Conservation (phyloP, 1,140 invertebrate genomes). For the Hylaeus anthracinus region DNA sequence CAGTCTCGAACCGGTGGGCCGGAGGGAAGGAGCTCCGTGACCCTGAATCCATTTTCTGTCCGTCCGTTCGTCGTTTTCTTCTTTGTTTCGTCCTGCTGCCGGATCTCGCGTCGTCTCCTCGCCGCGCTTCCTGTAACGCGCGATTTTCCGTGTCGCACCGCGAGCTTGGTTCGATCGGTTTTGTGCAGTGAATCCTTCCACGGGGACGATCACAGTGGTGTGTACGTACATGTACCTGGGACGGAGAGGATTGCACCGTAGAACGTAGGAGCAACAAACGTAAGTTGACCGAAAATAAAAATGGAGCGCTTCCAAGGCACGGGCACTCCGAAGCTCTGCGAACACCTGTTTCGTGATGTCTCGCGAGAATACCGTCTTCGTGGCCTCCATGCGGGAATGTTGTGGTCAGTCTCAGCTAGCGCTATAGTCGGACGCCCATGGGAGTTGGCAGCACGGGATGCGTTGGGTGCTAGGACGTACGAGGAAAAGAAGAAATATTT, state of each 20-base stretch:
- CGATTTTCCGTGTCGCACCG: background rate
- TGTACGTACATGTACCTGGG: slow-evolving; percentile 57
- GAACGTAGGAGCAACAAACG: slow-evolving; percentile 64
- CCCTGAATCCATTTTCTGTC: slow-evolving; percentile 64
- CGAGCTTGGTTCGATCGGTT: slow-evolving; percentile 5
- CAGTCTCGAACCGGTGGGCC: slow-evolving; percentile 78
- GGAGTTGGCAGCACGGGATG: too few species aligned
- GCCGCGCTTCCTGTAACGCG: background rate
- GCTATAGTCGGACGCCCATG: too few species aligned
- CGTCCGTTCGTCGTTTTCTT: slow-evolving; percentile 1
- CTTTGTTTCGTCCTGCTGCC: background rate
- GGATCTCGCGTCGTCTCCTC: background rate
- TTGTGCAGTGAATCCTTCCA: slow-evolving; percentile 53
- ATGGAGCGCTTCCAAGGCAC: background rate
- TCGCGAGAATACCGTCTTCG: too few species aligned
- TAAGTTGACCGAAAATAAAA: slow-evolving; percentile 44
- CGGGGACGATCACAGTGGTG: slow-evolving; percentile 41
- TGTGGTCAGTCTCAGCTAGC: too few species aligned
- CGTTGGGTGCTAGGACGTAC: too few species aligned
- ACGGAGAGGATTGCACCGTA: slow-evolving; percentile 43
- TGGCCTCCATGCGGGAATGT: too few species aligned
- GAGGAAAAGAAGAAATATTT: too few species aligned
- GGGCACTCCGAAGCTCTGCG: too few species aligned
- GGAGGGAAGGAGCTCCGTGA: slow-evolving; percentile 79
- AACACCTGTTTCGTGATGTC: too few species aligned